Base-by-base conservation (phyloP, 2,888 invertebrate genomes). In the Nomada flava region DNA sequence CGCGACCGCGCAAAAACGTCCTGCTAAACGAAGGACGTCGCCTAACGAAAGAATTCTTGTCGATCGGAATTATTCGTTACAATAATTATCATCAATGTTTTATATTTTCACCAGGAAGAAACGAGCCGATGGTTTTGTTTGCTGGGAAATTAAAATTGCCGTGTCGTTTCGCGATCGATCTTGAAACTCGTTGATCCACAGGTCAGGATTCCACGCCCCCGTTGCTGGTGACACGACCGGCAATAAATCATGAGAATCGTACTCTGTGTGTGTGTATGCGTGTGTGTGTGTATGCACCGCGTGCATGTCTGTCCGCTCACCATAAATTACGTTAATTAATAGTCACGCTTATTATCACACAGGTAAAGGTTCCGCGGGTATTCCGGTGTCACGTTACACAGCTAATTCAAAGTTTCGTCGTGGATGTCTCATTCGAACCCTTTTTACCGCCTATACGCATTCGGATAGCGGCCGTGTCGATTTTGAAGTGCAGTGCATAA, bases 301-400 rank as follows among this genome's bases (percentile, higher is more conserved):
- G 71, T 62, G 76, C 63, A 55, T 59, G 75, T 60, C 57, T 68
- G 77, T 26, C 57, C 23, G 64, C 57, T 74, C 67, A 20, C 73
- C 76, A 70, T 80, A 88, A 85, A 86, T 83, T 83, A 85, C 79
- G 60, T 76, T 87, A 85, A 87, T 87, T 86, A 84, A 87, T 87
- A 82, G 82, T 86, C 76, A 62, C 73, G 77, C 70, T 87, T 81
- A 87, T 86, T 83, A 82, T 79, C 82, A 63, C 60, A 67, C 36
- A 76, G 67, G 59, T 67, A n/a, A 86, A 76, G 79, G 69, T 74
- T 63, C 36, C 42, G 52, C 70, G 83, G 42, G 57, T 59, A 70
- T 69, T 18, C 65, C 65, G 44, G 69, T 67, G 70, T 69, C 70
- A 71, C 80, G 74, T 65, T 55, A 68, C 79, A 15, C 69, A 42